phyloP scores from a whole-genome alignment of 2,797 vertebrate species.

The Channallabes apus region DNA sequence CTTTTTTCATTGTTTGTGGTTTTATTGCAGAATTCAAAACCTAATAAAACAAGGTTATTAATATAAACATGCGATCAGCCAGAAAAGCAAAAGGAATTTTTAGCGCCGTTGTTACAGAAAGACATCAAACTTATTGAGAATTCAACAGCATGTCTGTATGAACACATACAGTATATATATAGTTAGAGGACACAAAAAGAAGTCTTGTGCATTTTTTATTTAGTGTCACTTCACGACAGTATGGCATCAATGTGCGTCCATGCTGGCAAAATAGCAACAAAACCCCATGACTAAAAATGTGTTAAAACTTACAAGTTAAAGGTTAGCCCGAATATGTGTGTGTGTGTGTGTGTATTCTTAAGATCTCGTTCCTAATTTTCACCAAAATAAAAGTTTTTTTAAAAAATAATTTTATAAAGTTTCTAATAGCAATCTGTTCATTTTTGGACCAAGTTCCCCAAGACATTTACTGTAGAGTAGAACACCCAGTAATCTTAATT shows the following conservation, averaged over 20 bases:
- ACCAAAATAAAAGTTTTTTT: background rate
- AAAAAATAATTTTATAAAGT: background rate
- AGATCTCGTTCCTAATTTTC: too few relatives aligned
- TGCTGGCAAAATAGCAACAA: conserved; percentile 18
- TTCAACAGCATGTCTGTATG: background rate
- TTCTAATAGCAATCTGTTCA: background rate
- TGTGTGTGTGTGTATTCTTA: too few relatives aligned
- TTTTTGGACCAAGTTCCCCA: background rate
- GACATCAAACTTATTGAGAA: background rate
- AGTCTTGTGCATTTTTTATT: background rate
- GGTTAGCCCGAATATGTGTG: too few relatives aligned
- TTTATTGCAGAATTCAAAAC: too few relatives aligned
- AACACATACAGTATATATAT: background rate
- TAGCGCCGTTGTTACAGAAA: background rate
- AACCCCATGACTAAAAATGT: background rate
- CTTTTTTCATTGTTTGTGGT: background rate
- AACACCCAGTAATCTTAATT: background rate
- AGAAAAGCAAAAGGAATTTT: background rate
- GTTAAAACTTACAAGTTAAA: background rate
- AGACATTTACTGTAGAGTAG: background rate
- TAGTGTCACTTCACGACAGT: background rate
- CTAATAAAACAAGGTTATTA: background rate
- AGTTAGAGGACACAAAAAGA: background rate
- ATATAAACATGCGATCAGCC: background rate
- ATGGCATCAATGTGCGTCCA: background rate